Evolutionary conservation across 1,140 invertebrate genomes (phyloP).

Genomic region (Drosophila orosa): DNA sequence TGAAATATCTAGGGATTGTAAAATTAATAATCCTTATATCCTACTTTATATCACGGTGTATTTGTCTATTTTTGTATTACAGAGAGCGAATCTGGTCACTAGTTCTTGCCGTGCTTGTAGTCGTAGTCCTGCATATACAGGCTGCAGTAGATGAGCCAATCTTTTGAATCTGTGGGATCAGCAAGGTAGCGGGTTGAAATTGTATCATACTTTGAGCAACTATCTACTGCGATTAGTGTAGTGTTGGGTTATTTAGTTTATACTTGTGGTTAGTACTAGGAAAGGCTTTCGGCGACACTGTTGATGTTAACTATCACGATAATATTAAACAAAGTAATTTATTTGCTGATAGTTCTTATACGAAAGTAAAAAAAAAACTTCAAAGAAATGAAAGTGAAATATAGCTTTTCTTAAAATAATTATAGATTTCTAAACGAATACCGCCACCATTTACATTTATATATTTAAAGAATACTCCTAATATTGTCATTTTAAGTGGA

Average conservation of each 20-base stretch:
- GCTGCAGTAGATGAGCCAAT: slow-evolving; percentile 71
- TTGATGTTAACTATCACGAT: neutral
- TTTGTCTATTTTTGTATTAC: slow-evolving; percentile 35
- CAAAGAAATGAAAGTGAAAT: no score
- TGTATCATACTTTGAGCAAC: slow-evolving; percentile 37
- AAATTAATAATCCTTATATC: slow-evolving; percentile 39
- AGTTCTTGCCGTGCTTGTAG: slow-evolving; percentile 34
- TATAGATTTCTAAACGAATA: no score
- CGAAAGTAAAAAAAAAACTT: no score
- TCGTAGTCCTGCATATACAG: slow-evolving; percentile 61
- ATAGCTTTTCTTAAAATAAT: neutral
- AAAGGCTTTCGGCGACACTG: neutral
- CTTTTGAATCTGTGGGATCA: slow-evolving; percentile 77
- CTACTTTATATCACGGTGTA: slow-evolving; percentile 69
- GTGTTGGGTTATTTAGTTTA: neutral
- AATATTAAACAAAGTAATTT: neutral
- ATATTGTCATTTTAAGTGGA: neutral
- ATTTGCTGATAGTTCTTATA: neutral
- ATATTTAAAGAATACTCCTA: neutral
- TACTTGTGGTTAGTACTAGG: slow-evolving; percentile 16
- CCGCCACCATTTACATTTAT: neutral
- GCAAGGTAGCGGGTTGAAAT: slow-evolving; percentile 43
- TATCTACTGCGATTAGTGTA: slow-evolving; percentile 49
- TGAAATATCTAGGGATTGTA: slow-evolving; percentile 31
- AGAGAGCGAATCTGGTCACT: slow-evolving; percentile 18